Base-by-base conservation (phyloP, 1,140 invertebrate genomes). In the Euura saliciscinereae region DNA sequence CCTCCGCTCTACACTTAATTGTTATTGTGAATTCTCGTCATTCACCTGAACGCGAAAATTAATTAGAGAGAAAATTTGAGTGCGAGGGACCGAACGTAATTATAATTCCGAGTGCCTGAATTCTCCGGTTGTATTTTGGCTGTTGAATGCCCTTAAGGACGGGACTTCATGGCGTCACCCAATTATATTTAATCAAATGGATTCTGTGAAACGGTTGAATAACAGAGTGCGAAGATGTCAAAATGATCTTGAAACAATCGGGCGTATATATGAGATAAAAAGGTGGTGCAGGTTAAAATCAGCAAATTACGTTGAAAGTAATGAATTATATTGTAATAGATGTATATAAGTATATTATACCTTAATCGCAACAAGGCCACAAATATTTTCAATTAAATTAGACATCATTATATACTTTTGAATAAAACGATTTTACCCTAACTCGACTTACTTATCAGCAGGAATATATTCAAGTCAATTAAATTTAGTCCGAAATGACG, bases 361-460 rank as follows among this genome's bases (percentile, higher is more conserved):
- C 51, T 59, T 59, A 59, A 59, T 8, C 13, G 51, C 51, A 59
- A 59, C 51, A 59, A 59, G 51, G 51, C 51, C 51, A 59, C 51
- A 59, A 11, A n/a, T n/a, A n/a, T 59, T 59, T 59, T 59, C 10
- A 59, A 11, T 59, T 4, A 59, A 59, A 59, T 28, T 28, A 28
- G 28, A 28, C 28, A 28, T 28, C 28, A 28, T 28, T 28, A 28
- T 28, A 28, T 28, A 28, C 28, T 28, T 28, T 28, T 28, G 28
- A 28, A 28, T 28, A 28, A 28, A 28, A 28, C 28, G 28, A 28
- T 28, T 28, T 28, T 28, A 28, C 28, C 28, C 28, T 28, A 28
- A 28, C 28, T 28, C 28, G 28, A 28, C 28, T 28, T 28, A 28
- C 0, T 28, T 28, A 28, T 28, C 28, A 28, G 28, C 28, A 28